Evolutionary conservation across 2,797 vertebrate genomes (phyloP).

Genomic region (Poeciliopsis turneri): DNA sequence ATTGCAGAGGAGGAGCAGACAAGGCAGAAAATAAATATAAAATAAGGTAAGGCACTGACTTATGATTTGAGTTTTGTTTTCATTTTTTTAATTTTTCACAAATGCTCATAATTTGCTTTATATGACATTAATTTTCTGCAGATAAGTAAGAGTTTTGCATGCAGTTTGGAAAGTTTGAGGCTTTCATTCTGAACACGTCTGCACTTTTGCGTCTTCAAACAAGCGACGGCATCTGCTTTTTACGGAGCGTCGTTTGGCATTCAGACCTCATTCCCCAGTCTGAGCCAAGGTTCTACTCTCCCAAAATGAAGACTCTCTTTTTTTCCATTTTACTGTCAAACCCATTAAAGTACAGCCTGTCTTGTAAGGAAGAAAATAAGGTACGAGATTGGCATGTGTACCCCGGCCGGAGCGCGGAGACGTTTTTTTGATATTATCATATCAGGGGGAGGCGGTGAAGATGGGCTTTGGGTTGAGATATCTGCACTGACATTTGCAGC

Average conservation of each 20-base stretch:
- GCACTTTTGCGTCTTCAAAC: conserved; percentile 57
- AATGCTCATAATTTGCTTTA: neutral
- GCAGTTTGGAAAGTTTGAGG: conserved; percentile 45
- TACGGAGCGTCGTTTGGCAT: conserved; percentile 59
- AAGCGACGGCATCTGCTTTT: conserved; percentile 47
- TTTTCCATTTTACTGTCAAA: conserved; percentile 36
- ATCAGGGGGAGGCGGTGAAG: conserved; percentile 22
- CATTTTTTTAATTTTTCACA: neutral
- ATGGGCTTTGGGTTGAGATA: conserved; percentile 17
- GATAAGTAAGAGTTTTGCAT: conserved; percentile 16
- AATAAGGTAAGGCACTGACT: conserved; percentile 64
- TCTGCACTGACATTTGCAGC: conserved; percentile 19
- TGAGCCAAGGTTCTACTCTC: conserved; percentile 58
- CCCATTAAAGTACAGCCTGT: conserved; percentile 64
- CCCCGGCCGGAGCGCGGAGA: conserved; percentile 22
- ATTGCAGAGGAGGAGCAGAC: conserved; percentile 15
- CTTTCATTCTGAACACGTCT: conserved; percentile 55
- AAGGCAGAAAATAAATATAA: conserved; percentile 20
- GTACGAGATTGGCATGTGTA: conserved; percentile 43
- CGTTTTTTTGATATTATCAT: conserved; percentile 37
- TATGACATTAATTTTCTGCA: conserved; percentile 22
- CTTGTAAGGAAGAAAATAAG: conserved; percentile 58
- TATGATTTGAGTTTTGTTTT: conserved; percentile 16
- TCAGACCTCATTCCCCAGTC: conserved; percentile 53
- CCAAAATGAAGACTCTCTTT: conserved; percentile 38